phyloP scores from a whole-genome alignment of 2,113 vertebrate genomes.

The Pachycephala philippinensis region DNA sequence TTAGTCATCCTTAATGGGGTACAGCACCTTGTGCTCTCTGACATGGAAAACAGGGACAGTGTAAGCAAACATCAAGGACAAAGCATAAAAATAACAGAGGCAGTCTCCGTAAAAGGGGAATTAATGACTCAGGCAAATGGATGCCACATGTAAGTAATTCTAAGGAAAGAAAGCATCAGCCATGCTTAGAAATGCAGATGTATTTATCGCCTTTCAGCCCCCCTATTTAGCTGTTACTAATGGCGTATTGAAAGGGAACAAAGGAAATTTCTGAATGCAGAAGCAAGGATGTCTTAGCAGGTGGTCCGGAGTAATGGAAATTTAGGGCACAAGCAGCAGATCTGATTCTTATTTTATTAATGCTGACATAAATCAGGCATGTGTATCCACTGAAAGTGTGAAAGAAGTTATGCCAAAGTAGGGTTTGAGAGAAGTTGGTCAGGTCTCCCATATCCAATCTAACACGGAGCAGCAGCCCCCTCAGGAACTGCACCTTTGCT shows the following conservation, averaged over 20 bases:
- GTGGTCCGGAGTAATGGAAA: not conserved
- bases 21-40: conserved; percentile 34
- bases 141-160: conserved; percentile 45
- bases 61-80: conserved; percentile 53
- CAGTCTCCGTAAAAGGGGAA: not conserved
- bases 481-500: not conserved
- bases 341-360: conserved; percentile 2
- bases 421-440: not conserved
- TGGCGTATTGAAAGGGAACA: not conserved
- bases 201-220: conserved; percentile 53
- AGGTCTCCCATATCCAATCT: not conserved
- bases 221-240: conserved; percentile 26
- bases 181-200: conserved; percentile 42
- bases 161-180: conserved; percentile 40
- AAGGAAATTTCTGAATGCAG: conserved; percentile 5
- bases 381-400: not conserved
- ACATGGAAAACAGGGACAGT: conserved; percentile 38
- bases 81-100: not conserved
- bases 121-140: conserved; percentile 27
- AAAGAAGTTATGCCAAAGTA: not conserved
- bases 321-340: not conserved
- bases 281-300: not conserved
- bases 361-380: not conserved
- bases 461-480: not conserved
- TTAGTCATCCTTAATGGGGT: conserved; percentile 53